phyloP scores from a whole-genome alignment of 2,888 invertebrate species.

The Calliscelio sp. region DNA sequence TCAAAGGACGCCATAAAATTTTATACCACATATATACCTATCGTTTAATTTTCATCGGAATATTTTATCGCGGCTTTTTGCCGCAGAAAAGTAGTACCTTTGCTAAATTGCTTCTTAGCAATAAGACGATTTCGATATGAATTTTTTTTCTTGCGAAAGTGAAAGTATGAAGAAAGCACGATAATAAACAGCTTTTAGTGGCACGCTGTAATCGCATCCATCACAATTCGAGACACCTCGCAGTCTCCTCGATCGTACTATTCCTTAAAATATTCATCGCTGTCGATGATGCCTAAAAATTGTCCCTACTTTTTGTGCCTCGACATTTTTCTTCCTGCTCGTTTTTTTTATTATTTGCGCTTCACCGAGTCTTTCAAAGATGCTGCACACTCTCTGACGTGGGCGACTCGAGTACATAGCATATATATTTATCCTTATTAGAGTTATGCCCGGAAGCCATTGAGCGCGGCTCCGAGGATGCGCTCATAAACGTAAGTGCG shows the following conservation, averaged over 20 bases:
- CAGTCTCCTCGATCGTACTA: constrained; percentile 30
- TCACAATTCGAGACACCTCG: constrained; percentile 10
- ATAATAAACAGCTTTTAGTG: constrained; percentile 43
- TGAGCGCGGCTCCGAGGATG: constrained; percentile 70
- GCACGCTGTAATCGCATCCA: constrained; percentile 34
- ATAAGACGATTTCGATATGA: constrained; percentile 11
- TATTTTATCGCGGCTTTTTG: no score
- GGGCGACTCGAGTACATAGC: constrained; percentile 73
- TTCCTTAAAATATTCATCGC: constrained; percentile 46
- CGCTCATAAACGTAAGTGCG: constrained; percentile 62
- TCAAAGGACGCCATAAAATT: no score
- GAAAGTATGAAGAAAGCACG: constrained; percentile 26
- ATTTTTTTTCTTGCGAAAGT: constrained; percentile 31
- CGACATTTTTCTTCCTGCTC: not conserved
- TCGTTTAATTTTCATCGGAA: no score
- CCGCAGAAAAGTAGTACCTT: no score
- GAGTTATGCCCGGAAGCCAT: constrained; percentile 75
- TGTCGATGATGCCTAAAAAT: constrained; percentile 25
- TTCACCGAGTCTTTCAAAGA: constrained; percentile 10
- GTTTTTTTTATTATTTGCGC: no score
- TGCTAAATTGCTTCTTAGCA: no score
- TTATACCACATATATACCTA: no score
- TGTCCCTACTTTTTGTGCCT: not conserved
- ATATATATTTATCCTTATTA: constrained; percentile 78
- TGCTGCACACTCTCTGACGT: constrained; percentile 45